Conservation (phyloP, 2,888 invertebrate genomes). For the Gari tellinella region DNA sequence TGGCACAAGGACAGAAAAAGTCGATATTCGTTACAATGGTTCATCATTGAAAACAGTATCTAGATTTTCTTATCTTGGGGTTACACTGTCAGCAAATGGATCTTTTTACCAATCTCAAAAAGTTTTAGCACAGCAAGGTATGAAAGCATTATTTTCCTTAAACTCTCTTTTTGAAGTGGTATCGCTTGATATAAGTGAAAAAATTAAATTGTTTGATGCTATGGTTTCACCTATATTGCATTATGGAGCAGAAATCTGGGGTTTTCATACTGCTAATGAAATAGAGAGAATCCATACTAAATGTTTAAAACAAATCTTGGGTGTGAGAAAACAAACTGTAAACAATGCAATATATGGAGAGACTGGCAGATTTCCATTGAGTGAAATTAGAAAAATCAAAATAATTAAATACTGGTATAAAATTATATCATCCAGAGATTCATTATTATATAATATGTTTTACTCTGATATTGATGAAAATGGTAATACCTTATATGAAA, state of each 20-base stretch:
- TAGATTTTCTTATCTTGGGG: constrained; percentile 20
- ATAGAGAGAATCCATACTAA: neutral
- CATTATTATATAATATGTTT: neutral
- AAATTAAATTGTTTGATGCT: constrained; percentile 10
- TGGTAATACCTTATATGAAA: neutral
- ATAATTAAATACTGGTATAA: neutral
- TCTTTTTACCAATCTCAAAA: constrained; percentile 9
- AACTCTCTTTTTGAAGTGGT: constrained; percentile 6
- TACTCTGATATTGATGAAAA: neutral
- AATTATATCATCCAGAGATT: neutral
- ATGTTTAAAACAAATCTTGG: neutral
- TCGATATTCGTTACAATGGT: neutral
- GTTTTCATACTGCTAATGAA: neutral
- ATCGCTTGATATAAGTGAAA: neutral
- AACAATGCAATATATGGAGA: constrained; percentile 3
- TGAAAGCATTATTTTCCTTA: constrained; percentile 15
- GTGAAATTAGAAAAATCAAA: neutral
- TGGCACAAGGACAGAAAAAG: constrained; percentile 1
- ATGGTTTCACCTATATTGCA: constrained; percentile 9
- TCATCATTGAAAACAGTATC: neutral
- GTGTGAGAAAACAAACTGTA: neutral
- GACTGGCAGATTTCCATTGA: constrained; percentile 2
- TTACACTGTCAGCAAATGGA: constrained; percentile 13
- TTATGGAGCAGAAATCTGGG: neutral
- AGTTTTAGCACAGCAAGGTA: constrained; percentile 4